phyloP scores from a whole-genome alignment of 1,140 invertebrate genomes.

The Triops cancriformis region DNA sequence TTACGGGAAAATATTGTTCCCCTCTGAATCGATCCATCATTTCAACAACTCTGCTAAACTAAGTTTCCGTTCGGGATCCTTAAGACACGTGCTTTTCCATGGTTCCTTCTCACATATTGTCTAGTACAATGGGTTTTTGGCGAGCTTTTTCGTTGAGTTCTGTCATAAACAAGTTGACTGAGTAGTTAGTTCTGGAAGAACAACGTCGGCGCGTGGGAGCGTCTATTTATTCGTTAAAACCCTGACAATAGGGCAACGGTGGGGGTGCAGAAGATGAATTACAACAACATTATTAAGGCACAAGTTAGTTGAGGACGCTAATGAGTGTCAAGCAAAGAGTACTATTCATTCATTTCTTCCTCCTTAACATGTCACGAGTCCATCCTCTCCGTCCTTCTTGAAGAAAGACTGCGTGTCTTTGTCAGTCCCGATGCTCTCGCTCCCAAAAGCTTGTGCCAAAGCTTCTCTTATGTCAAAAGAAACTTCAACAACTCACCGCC shows the following conservation, averaged over 20 bases:
- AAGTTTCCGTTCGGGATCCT: too few species aligned
- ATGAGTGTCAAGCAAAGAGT: neutral
- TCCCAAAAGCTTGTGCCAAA: neutral
- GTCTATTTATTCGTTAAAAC: neutral
- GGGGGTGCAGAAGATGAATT: neutral
- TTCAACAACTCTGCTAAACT: too few species aligned
- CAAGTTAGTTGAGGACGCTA: neutral
- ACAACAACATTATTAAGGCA: neutral
- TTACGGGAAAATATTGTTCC: too few species aligned
- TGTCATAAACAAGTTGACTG: conserved; percentile 6
- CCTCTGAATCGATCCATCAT: too few species aligned
- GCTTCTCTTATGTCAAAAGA: conserved; percentile 1
- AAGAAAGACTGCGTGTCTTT: neutral
- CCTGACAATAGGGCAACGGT: neutral
- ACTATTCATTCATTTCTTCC: neutral
- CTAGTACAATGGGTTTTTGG: neutral
- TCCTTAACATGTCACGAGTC: neutral
- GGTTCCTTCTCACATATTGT: too few species aligned
- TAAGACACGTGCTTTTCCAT: too few species aligned
- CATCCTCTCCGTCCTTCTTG: too few species aligned
- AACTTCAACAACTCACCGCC: conserved; percentile 2
- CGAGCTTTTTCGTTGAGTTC: neutral
- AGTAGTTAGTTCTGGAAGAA: neutral
- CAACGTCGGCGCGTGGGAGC: neutral
- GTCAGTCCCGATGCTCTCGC: neutral